Evolutionary conservation across 1,140 invertebrate species (phyloP).

Genomic region (Adelges cooleyi): DNA sequence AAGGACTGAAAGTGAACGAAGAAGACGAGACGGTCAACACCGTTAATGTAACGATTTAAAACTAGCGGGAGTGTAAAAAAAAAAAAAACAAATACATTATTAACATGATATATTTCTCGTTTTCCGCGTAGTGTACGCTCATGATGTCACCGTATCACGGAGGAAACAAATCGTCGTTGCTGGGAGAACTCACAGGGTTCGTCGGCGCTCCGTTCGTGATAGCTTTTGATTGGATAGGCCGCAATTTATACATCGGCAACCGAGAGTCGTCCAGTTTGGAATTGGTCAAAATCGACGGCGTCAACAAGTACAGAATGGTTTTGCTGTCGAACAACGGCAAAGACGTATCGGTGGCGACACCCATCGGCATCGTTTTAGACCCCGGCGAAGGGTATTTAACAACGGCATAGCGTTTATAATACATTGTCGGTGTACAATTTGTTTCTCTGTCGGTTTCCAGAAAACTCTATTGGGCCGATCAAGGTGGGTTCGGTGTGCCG

Average conservation of each 20-base stretch:
- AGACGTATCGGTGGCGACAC: slow-evolving; percentile 71
- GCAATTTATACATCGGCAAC: slow-evolving; percentile 91
- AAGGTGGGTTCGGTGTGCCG: slow-evolving; percentile 79
- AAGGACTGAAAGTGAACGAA: slow-evolving; percentile 54
- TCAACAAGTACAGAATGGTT: slow-evolving; percentile 69
- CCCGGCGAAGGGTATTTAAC: slow-evolving; percentile 64
- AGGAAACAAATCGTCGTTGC: slow-evolving; percentile 75
- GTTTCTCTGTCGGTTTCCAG: slow-evolving; percentile 40
- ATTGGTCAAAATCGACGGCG: slow-evolving; percentile 75
- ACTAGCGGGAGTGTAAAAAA: neutral
- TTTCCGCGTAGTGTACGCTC: slow-evolving; percentile 64
- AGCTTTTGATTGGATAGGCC: slow-evolving; percentile 91
- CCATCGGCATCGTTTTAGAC: slow-evolving; percentile 78
- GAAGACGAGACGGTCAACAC: slow-evolving; percentile 40
- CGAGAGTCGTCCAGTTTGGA: slow-evolving; percentile 84
- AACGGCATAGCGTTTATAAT: too few species aligned
- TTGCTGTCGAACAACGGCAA: slow-evolving; percentile 85
- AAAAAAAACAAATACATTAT: too few species aligned
- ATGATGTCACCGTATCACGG: slow-evolving; percentile 72
- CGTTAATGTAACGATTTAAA: slow-evolving; percentile 42
- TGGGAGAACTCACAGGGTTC: slow-evolving; percentile 64
- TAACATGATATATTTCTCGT: neutral
- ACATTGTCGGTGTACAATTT: neutral
- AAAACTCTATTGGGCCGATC: slow-evolving; percentile 90
- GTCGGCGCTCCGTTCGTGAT: slow-evolving; percentile 82